These are phyloP conservation scores for Macaca fascicularis DNA, from an alignment of 2,113 vertebrate species.

Conservation along the genomic window T2T-MFA8v1.1 NC_088387.1:66400501-66401000, in stretches of 20 bases:
- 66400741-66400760: background rate
- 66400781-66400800: conserved; percentile 16
- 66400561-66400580: background rate
- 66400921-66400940: background rate
- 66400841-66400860: background rate
- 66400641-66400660: background rate
- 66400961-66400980: background rate
- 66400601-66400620: background rate
- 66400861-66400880: background rate
- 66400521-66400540: background rate
- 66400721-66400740: background rate
- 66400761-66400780: background rate
- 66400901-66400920: background rate
- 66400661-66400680: background rate
- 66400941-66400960: background rate
- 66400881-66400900: background rate
- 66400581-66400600: background rate
- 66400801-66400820: conserved; percentile 29
- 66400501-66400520: background rate
- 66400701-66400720: background rate
- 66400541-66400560: background rate
- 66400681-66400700: background rate
- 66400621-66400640: background rate
- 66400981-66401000: background rate
- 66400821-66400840: background rate